Conservation (phyloP, 2,888 invertebrate genomes). For the Zaprionus lineosus region DNA sequence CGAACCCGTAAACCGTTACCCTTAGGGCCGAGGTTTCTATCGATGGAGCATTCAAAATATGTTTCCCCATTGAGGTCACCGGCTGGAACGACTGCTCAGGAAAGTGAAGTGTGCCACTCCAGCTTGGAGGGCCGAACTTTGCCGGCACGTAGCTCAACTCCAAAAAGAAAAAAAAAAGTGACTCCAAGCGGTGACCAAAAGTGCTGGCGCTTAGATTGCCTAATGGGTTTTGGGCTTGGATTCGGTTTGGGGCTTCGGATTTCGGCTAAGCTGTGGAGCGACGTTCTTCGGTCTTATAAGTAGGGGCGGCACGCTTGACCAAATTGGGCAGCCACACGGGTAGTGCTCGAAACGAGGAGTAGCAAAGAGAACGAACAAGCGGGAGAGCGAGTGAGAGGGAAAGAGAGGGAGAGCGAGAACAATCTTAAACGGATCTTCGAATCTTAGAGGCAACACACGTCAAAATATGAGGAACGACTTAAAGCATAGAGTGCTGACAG, state of each 20-base stretch:
- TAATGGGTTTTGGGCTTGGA: slow-evolving; percentile 53
- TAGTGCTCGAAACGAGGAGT: too few species aligned
- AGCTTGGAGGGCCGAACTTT: slow-evolving; percentile 11
- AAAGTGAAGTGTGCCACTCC: slow-evolving; percentile 50
- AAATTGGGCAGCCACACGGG: slow-evolving; percentile 67
- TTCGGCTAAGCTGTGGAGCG: slow-evolving; percentile 12
- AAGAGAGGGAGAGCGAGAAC: slow-evolving; percentile 1
- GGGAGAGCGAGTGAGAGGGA: slow-evolving; percentile 1
- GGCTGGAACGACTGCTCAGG: slow-evolving; percentile 17
- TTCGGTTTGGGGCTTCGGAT: too few species aligned
- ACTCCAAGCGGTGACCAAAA: slow-evolving; percentile 31
- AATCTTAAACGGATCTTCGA: slow-evolving; percentile 18
- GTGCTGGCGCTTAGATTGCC: slow-evolving; percentile 61
- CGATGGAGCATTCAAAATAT: neutral
- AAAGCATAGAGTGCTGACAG: slow-evolving; percentile 64
- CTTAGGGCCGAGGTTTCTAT: too few species aligned
- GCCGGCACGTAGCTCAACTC: slow-evolving; percentile 46
- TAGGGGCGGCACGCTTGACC: slow-evolving; percentile 73
- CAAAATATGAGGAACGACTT: slow-evolving; percentile 39
- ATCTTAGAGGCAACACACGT: slow-evolving; percentile 15
- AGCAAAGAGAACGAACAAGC: slow-evolving; percentile 9
- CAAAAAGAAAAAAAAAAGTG: slow-evolving; percentile 24
- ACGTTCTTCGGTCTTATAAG: slow-evolving; percentile 45
- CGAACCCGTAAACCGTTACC: too few species aligned
- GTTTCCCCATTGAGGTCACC: slow-evolving; percentile 30